Percentiles rank a stretch among this genome's conserved stretches.
Evolutionary conservation across 2,113 vertebrate genomes (phyloP).

Genomic region (Takifugu bimaculatus): DNA sequence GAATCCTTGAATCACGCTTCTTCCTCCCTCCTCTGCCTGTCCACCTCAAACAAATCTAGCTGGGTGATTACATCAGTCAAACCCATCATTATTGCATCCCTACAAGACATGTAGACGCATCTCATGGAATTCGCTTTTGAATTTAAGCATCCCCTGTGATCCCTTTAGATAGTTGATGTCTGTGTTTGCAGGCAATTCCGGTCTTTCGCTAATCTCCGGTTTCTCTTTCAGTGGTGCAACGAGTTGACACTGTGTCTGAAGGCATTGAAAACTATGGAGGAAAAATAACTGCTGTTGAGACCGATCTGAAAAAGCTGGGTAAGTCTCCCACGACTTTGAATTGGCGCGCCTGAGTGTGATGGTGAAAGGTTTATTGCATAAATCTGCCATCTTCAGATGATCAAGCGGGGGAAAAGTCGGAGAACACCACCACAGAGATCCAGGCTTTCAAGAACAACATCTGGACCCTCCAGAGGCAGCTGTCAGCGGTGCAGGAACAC

Average conservation of each 20-base stretch:
- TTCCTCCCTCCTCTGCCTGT: not conserved
- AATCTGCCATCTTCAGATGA: slow-evolving; percentile 74
- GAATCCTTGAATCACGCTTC: not conserved
- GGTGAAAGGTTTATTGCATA: not conserved
- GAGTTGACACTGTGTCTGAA: slow-evolving; percentile 90
- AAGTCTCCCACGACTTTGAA: slow-evolving; percentile 49
- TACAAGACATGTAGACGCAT: slow-evolving; percentile 39
- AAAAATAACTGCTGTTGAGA: slow-evolving; percentile 88
- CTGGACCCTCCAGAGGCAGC: slow-evolving; percentile 82
- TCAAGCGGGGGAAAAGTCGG: slow-evolving; percentile 85
- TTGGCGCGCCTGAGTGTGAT: not conserved
- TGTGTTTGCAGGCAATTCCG: slow-evolving; percentile 55
- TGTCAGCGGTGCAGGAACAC: slow-evolving; percentile 84
- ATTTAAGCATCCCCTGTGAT: slow-evolving; percentile 46
- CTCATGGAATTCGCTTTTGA: slow-evolving; percentile 23
- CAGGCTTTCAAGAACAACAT: slow-evolving; percentile 88
- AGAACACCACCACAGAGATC: slow-evolving; percentile 88
- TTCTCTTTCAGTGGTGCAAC: slow-evolving; percentile 87
- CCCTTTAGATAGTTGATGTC: slow-evolving; percentile 55
- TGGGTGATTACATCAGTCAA: slow-evolving; percentile 37
- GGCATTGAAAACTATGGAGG: slow-evolving; percentile 87
- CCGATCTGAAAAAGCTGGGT: slow-evolving; percentile 90
- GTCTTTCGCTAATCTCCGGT: slow-evolving; percentile 42
- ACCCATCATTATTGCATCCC: slow-evolving; percentile 56
- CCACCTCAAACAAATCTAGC: slow-evolving; percentile 23